Conservation (phyloP, 2,797 vertebrate genomes). For the Chrysocyon brachyurus region DNA sequence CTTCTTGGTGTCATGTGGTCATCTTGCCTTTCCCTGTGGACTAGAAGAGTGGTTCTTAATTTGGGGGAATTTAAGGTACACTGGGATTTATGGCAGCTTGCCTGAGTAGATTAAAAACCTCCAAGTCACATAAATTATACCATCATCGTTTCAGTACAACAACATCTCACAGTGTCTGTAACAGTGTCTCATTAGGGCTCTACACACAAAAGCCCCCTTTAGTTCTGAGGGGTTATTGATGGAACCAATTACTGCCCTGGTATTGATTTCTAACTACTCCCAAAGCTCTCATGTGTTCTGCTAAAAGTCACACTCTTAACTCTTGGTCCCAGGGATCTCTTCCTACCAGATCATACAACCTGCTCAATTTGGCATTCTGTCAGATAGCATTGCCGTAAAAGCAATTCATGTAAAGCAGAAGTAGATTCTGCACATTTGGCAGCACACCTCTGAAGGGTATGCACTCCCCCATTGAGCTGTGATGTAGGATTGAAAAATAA, state of each 20-base stretch:
- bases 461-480: background rate
- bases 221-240: background rate
- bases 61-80: background rate
- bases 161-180: background rate
- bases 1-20: background rate
- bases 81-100: background rate
- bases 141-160: background rate
- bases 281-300: background rate
- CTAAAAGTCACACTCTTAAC: background rate
- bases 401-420: background rate
- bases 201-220: background rate
- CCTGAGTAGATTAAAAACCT: background rate
- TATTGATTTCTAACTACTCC: background rate
- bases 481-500: background rate
- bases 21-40: background rate
- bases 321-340: background rate
- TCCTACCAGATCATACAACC: background rate
- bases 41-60: background rate
- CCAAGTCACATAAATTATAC: background rate
- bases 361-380: background rate
- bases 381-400: background rate
- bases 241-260: background rate
- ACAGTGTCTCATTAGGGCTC: background rate
- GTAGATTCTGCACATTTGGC: background rate
- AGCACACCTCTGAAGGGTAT: background rate